phyloP scores from a whole-genome alignment of 2,888 invertebrate genomes.

The Eumacrocentrus americanus region DNA sequence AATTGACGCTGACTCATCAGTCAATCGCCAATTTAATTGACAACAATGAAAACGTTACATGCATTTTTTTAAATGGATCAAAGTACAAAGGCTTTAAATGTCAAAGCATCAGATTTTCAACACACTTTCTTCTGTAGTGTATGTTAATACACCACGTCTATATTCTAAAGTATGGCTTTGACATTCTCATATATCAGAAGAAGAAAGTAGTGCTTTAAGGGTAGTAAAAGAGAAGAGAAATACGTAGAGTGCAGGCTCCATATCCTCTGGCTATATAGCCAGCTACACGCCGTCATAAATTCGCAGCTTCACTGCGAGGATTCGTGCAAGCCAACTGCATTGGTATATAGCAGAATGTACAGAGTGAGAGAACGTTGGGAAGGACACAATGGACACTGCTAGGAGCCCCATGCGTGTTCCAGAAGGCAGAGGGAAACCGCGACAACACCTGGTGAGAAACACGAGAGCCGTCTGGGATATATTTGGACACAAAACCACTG shows the following conservation, averaged over 20 bases:
- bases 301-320: conserved; percentile 8
- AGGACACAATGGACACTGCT: conserved; percentile 15
- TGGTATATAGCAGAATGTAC: too few species aligned
- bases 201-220: background rate
- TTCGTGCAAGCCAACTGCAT: too few species aligned
- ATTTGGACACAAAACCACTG: background rate
- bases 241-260: background rate
- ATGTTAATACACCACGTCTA: background rate
- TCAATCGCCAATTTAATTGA: too few species aligned
- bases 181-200: background rate
- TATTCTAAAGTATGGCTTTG: background rate
- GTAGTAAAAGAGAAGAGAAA: background rate
- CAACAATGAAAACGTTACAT: too few species aligned
- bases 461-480: conserved; percentile 10
- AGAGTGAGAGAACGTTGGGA: background rate
- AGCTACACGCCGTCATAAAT: conserved; percentile 23
- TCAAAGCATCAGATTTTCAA: too few species aligned
- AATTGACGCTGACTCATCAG: too few species aligned
- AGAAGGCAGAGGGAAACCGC: conserved; percentile 16
- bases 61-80: too few species aligned
- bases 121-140: too few species aligned
- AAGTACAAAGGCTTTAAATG: too few species aligned
- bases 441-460: conserved; percentile 20
- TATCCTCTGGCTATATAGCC: too few species aligned
- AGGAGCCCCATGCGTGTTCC: conserved; percentile 16